Evolutionary conservation across 1,140 invertebrate genomes (phyloP), one percentile per base, ranked within the genome.

Genomic region (Lepidotrigona ventralis): DNA sequence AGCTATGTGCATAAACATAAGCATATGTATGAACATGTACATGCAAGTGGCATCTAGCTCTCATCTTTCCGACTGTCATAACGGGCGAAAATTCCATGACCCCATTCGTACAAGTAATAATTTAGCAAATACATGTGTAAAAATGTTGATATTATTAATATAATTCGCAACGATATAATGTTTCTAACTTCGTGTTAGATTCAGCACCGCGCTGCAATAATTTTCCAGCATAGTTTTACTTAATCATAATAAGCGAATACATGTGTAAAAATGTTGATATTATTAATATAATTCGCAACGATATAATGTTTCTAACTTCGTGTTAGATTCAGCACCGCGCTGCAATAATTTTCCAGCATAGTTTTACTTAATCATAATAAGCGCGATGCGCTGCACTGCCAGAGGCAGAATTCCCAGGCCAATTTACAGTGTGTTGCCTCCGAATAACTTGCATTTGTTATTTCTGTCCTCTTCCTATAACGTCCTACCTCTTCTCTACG

Each of bases 401-500:
- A 60, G 58, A 23, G 23, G 58, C 58, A 60, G 58, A 60, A 60
- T 60, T n/a, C 58, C 58, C 58, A 4, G 23, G 12, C 58, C 58
- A n/a, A 60, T 60, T 60, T 60, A 60, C 58, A 23, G 58, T 23
- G 19, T 60, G 58, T 60, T 60, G 23, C 58, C 58, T 60, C 58
- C 23, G 23, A 60, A 60, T n/a, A 60, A 60, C 58, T 23, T 60
- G 58, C n/a, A 60, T 60, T 60, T 60, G 23, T n/a, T 60, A 23
- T 60, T 11, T 60, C 58, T 60, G 23, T n/a, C n/a, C 58, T 60
- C n/a, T 23, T 23, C n/a, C 23, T n/a, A n/a, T 60, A 12, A 2
- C 23, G 1, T 23, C 58, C 23, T n/a, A 21, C 12, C 9, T 12
- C 23, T 23, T 23, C 1, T 23, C 0, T 46, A 1, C 9, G 0